These are phyloP conservation scores for Tautogolabrus adspersus DNA, from an alignment of 2,113 vertebrate genomes.

Conservation along the genomic window DNA sequence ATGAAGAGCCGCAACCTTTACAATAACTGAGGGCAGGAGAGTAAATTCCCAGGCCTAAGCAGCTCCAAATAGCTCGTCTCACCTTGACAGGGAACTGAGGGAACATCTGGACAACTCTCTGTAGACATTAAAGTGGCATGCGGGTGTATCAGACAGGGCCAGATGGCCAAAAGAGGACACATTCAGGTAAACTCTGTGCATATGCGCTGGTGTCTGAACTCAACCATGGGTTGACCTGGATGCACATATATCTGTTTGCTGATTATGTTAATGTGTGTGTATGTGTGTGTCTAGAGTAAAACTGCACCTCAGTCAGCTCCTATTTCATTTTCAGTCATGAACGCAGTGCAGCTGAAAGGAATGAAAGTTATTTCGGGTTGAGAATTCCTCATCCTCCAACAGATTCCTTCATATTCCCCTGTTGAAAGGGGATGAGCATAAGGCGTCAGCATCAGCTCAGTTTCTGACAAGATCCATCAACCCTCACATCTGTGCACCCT, in stretches of 20 bases:
- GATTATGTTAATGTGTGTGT: conserved; percentile 18
- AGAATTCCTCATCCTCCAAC: conserved; percentile 45
- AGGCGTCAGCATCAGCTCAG: conserved; percentile 20
- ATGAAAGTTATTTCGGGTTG: conserved; percentile 55
- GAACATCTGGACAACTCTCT: conserved; percentile 74
- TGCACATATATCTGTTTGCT: not conserved
- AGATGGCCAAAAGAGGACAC: conserved; percentile 62
- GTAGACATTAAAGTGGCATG: conserved; percentile 43
- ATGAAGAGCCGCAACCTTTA: conserved; percentile 14
- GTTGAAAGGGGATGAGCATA: conserved; percentile 57
- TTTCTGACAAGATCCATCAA: conserved; percentile 45
- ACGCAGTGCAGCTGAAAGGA: conserved; percentile 18
- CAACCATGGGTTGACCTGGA: not conserved
- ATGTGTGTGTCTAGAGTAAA: not conserved
- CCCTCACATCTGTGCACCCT: conserved; percentile 44
- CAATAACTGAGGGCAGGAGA: conserved; percentile 25
- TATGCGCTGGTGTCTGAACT: conserved; percentile 14
- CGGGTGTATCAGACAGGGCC: conserved; percentile 41
- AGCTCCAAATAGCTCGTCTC: conserved; percentile 51
- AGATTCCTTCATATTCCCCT: conserved; percentile 39
- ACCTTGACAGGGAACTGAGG: conserved; percentile 60
- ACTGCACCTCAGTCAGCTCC: conserved; percentile 30
- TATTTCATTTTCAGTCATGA: conserved; percentile 54
- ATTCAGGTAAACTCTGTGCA: conserved; percentile 39
- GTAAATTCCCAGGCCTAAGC: conserved; percentile 35